Evolutionary conservation across 1,140 invertebrate genomes (phyloP), one percentile per base, ranked within the genome.

Genomic region (Hylaeus volcanicus): DNA sequence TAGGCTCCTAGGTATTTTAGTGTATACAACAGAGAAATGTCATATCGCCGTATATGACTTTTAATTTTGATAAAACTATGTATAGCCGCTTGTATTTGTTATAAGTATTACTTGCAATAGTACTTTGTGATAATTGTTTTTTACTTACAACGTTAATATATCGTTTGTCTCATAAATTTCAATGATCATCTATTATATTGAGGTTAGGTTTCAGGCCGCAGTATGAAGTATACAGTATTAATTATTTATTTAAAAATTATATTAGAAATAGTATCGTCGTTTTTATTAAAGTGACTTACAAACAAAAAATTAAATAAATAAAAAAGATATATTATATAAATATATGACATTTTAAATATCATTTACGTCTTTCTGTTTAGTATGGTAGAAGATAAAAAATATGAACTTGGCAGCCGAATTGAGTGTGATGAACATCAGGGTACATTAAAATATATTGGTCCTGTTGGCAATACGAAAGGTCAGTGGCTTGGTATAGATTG

Each of bases 401-500:
- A 90, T 84, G 86, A 90, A 86, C 91, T 95, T 82, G 95, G 94
- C 76, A 92, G 93, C 79, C 91, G 95, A 81, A 92, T 96, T 45
- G 92, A 93, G 37, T 94, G 93, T 89, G 95, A 95, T 79, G 94
- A 94, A 68, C 86, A 94, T 78, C 86, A 89, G 82, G 96, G 95
- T 68, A 95, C 94, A 51, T 89, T 96, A 8, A 93, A 92, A 77
- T 96, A 94, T 87, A 90, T 95, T 73, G 96, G 96, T 48, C 82
- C 90, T 65, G 94, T 96, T 9, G 93, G 94, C 37, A 90, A 93
- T 8, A 94, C 94, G 5, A 92, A 94, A 86, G 96, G 95, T 78
- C 85, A 92, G 60, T 99, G 98, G 98, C 94, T 98, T 79, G 98
- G 98, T 2, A 95, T 99, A 26, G 98, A 99, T 90, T 99, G 98